Percentiles rank a stretch among this genome's conserved stretches.
Conservation (phyloP, 2,797 vertebrate species). For the Nasua narica region DNA sequence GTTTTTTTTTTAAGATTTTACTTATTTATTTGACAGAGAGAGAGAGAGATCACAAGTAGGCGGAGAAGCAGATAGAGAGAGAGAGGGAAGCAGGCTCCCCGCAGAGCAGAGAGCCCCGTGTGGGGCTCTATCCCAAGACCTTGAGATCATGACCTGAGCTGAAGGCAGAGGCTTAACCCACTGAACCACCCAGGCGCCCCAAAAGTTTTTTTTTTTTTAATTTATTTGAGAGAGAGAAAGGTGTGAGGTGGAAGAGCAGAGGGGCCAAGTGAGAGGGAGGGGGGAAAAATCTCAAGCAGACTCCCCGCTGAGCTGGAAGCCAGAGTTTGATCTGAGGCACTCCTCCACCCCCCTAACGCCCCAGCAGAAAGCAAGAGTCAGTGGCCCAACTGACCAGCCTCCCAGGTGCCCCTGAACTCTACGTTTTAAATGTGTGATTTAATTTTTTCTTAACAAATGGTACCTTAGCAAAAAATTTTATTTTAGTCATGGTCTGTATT, state of each 20-base stretch:
- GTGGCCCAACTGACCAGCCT: not conserved
- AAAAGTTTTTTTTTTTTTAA: not conserved
- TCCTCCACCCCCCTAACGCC: too few species aligned
- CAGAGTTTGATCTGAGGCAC: not conserved
- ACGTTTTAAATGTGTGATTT: not conserved
- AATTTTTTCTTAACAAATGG: not conserved
- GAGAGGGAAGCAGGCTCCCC: too few species aligned
- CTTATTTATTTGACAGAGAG: not conserved
- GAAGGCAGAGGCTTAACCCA: too few species aligned
- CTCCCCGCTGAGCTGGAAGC: not conserved
- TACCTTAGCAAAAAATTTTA: not conserved
- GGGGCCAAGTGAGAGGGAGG: too few species aligned
- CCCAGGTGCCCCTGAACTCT: not conserved
- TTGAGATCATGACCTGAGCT: too few species aligned
- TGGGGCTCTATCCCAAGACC: too few species aligned
- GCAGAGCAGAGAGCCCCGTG: too few species aligned
- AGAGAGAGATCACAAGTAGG: too few species aligned
- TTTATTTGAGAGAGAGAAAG: not conserved
- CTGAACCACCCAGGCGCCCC: too few species aligned
- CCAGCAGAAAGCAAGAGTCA: not conserved
- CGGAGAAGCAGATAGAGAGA: too few species aligned
- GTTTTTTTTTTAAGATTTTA: not conserved
- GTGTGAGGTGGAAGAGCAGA: not conserved
- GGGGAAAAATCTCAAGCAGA: not conserved
- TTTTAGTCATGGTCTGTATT: not conserved